Evolutionary conservation across 2,888 invertebrate species (phyloP).

Genomic region (Morpho helenor): DNA sequence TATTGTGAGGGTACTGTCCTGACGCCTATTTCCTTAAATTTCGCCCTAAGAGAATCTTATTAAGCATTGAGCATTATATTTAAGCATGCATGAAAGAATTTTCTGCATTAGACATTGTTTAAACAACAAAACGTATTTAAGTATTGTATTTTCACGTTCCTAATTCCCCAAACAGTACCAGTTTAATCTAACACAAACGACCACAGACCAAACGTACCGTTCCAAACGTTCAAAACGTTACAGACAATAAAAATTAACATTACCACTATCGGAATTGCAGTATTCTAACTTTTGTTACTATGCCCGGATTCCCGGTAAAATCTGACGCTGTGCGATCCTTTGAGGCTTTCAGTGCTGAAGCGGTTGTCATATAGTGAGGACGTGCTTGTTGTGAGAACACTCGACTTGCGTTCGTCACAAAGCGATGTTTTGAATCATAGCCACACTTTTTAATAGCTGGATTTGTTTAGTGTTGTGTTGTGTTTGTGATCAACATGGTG

Average conservation of each 20-base stretch:
- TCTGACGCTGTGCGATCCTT: constrained; percentile 32
- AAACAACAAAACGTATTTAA: too few relatives aligned
- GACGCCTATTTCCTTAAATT: too few relatives aligned
- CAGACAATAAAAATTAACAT: constrained; percentile 23
- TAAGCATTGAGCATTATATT: too few relatives aligned
- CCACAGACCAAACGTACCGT: constrained; percentile 5
- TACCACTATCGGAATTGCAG: constrained; percentile 31
- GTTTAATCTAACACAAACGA: constrained; percentile 5
- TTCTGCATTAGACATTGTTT: too few relatives aligned
- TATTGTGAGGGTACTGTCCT: too few relatives aligned
- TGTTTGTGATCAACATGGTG: constrained; percentile 42
- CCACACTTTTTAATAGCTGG: too few relatives aligned
- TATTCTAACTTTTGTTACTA: constrained; percentile 29
- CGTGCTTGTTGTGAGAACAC: constrained; percentile 27
- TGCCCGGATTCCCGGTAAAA: constrained; percentile 34
- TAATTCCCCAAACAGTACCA: constrained; percentile 1
- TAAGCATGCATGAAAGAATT: too few relatives aligned
- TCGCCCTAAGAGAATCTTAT: too few relatives aligned
- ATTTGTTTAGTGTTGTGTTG: constrained; percentile 29
- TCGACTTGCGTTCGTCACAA: constrained; percentile 6
- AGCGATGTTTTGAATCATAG: constrained; percentile 19
- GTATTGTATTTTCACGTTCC: not conserved
- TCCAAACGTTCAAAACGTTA: constrained; percentile 11
- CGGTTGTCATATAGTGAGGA: constrained; percentile 36
- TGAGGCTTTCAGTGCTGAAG: constrained; percentile 25